Conservation (phyloP, 2,113 vertebrate genomes). For the Nothobranchius furzeri region DNA sequence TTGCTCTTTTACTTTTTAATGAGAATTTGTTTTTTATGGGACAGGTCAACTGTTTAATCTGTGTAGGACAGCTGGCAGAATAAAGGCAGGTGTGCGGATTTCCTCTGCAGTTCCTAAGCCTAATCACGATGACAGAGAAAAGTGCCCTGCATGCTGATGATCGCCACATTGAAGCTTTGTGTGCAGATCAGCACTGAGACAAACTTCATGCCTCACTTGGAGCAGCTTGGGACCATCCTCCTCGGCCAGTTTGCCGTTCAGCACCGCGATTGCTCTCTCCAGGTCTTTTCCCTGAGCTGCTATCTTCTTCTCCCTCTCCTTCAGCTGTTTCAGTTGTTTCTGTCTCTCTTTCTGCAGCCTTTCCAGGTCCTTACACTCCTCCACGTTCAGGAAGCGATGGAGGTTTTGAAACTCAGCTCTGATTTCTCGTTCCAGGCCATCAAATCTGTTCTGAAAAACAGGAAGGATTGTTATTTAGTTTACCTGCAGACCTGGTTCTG, state of each 20-base stretch:
- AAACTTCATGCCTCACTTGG: slow-evolving; percentile 63
- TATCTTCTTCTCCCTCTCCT: slow-evolving; percentile 77
- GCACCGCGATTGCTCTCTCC: slow-evolving; percentile 68
- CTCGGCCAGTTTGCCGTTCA: slow-evolving; percentile 76
- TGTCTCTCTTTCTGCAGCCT: slow-evolving; percentile 68
- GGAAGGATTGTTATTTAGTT: neutral
- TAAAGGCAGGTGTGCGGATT: neutral
- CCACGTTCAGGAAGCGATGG: slow-evolving; percentile 76
- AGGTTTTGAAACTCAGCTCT: slow-evolving; percentile 77
- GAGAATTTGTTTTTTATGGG: slow-evolving; percentile 62
- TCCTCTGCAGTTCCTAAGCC: neutral
- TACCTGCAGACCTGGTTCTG: too few species aligned
- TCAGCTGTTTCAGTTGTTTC: slow-evolving; percentile 72
- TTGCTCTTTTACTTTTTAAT: slow-evolving; percentile 43
- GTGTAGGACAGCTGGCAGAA: slow-evolving; percentile 26
- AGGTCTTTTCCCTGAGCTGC: slow-evolving; percentile 69
- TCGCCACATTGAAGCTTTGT: neutral
- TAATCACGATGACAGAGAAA: too few species aligned
- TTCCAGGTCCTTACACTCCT: slow-evolving; percentile 71
- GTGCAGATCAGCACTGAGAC: neutral
- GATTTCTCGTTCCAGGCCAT: slow-evolving; percentile 75
- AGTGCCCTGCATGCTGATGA: neutral
- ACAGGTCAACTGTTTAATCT: slow-evolving; percentile 49
- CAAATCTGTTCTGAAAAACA: slow-evolving; percentile 65
- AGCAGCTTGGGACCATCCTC: slow-evolving; percentile 76